A percentile compares a stretch with the other conserved stretches of the same genome.
Conservation (phyloP, 2,888 invertebrate species). For the Xestia sexstrigata region DNA sequence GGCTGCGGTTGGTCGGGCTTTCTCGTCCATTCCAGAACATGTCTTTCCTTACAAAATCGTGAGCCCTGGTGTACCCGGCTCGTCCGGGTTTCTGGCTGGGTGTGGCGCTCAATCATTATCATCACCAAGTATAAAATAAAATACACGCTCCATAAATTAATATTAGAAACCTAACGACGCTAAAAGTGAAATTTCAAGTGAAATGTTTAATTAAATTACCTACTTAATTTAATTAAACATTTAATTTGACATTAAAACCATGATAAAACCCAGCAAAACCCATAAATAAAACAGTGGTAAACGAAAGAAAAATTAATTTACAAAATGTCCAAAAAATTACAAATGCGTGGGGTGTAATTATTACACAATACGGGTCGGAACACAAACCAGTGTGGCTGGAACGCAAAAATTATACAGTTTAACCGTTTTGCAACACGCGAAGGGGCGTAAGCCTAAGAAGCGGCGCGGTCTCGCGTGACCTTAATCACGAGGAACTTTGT, state of each 20-base stretch:
- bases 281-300: constrained; percentile 41
- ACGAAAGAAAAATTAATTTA: constrained; percentile 47
- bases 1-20: too few relatives aligned
- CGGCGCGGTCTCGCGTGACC: constrained; percentile 71
- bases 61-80: too few relatives aligned
- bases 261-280: constrained; percentile 23
- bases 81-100: too few relatives aligned
- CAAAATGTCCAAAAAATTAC: constrained; percentile 54
- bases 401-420: constrained; percentile 76
- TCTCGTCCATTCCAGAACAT: too few relatives aligned
- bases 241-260: constrained; percentile 15
- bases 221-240: constrained; percentile 25
- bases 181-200: neutral
- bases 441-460: constrained; percentile 71
- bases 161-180: neutral
- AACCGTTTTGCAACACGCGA: constrained; percentile 75
- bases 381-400: constrained; percentile 69
- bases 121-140: neutral
- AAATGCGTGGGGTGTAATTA: constrained; percentile 67
- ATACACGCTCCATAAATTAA: neutral
- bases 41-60: too few relatives aligned
- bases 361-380: constrained; percentile 59
- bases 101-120: too few relatives aligned
- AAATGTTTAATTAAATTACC: neutral
- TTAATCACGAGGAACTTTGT: constrained; percentile 69